Evolutionary conservation across 1,140 invertebrate genomes (phyloP).

Genomic region (Bombus sibiricus): DNA sequence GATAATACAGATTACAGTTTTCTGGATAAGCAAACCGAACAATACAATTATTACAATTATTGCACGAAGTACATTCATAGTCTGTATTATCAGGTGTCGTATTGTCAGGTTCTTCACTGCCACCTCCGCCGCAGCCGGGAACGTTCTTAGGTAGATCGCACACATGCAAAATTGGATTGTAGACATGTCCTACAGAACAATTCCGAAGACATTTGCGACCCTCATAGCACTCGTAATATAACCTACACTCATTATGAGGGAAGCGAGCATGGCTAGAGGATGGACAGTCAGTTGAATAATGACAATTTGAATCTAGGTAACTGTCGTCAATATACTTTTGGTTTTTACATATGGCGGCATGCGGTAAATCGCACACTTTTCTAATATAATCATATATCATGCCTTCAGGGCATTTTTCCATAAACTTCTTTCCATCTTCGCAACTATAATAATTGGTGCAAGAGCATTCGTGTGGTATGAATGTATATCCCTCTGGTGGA

Average conservation of each 20-base stretch:
- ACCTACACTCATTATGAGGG: slow-evolving; percentile 82
- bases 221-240: slow-evolving; percentile 79
- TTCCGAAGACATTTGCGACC: fast-evolving
- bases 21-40: too few relatives aligned
- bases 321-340: fast-evolving
- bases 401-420: slow-evolving; percentile 79
- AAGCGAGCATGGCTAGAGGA: slow-evolving; percentile 48
- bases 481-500: slow-evolving; percentile 39
- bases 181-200: not conserved
- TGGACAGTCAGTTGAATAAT: slow-evolving; percentile 31
- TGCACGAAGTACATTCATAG: too few relatives aligned
- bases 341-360: not conserved
- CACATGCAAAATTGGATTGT: not conserved
- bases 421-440: slow-evolving; percentile 78
- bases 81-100: too few relatives aligned
- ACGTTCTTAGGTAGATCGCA: not conserved
- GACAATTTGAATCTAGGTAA: fast-evolving
- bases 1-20: too few relatives aligned
- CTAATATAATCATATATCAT: slow-evolving; percentile 82
- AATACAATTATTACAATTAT: too few relatives aligned
- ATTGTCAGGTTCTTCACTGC: too few relatives aligned
- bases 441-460: slow-evolving; percentile 85
- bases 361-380: slow-evolving; percentile 78
- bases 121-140: too few relatives aligned
- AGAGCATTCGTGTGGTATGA: slow-evolving; percentile 81